phyloP scores from a whole-genome alignment of 2,797 vertebrate genomes.

The Pipistrellus kuhlii region DNA sequence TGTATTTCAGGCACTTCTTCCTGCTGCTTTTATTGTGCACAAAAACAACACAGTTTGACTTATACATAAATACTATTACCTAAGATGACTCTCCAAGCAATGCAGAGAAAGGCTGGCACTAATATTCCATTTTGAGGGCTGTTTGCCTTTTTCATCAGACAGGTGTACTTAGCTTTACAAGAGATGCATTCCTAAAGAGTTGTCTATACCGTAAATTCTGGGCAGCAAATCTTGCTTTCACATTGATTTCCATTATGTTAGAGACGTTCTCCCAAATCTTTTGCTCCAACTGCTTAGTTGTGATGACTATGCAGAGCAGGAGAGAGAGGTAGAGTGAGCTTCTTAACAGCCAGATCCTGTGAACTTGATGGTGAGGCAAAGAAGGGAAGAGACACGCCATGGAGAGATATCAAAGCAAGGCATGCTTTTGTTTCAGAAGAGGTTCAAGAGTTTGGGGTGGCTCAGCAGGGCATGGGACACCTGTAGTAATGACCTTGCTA shows the following conservation, averaged over 20 bases:
- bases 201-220: conserved; percentile 43
- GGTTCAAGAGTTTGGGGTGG: neutral
- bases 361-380: neutral
- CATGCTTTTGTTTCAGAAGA: neutral
- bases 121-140: neutral
- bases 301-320: conserved; percentile 33
- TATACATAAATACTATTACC: neutral
- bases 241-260: conserved; percentile 77
- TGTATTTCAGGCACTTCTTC: conserved; percentile 20
- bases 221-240: conserved; percentile 71
- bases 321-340: neutral
- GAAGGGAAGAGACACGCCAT: neutral
- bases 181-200: conserved; percentile 42
- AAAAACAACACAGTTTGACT: conserved; percentile 6
- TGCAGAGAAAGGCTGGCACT: conserved; percentile 33
- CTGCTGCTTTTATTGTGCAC: neutral
- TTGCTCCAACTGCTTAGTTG: conserved; percentile 12
- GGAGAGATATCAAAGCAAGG: neutral
- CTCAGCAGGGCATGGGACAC: neutral
- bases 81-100: neutral
- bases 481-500: no score
- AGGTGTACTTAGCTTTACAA: conserved; percentile 57
- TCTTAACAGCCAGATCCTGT: neutral
- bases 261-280: conserved; percentile 50
- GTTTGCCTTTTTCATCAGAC: conserved; percentile 37